phyloP scores from a whole-genome alignment of 2,113 vertebrate genomes.

The Tupaia chinensis region DNA sequence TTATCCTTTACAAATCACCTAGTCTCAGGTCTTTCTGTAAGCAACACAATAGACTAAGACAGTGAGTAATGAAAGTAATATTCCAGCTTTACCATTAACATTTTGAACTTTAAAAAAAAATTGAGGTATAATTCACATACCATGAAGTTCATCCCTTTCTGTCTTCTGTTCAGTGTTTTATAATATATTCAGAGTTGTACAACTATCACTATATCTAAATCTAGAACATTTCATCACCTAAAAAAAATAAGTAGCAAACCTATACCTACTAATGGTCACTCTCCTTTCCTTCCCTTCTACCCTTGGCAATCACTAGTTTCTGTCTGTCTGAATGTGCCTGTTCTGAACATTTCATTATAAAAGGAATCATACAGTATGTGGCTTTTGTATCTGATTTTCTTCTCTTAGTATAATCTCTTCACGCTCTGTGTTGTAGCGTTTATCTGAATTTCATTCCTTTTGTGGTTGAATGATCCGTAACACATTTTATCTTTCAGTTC shows the following conservation, averaged over 20 bases:
- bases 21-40: too few relatives aligned
- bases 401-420: not conserved
- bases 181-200: not conserved
- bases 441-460: not conserved
- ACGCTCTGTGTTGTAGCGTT: not conserved
- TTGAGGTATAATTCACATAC: not conserved
- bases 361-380: not conserved
- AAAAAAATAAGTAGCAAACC: not conserved
- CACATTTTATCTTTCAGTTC: not conserved
- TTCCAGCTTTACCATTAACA: not conserved
- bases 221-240: not conserved
- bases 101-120: not conserved
- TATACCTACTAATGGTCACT: not conserved
- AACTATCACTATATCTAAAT: not conserved
- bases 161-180: not conserved
- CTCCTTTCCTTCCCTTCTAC: not conserved
- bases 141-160: not conserved
- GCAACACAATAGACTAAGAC: too few relatives aligned
- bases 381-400: not conserved
- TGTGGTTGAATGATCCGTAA: not conserved
- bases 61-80: conserved; percentile 6
- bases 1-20: too few relatives aligned
- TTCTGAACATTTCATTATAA: not conserved
- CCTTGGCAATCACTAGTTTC: not conserved
- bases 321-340: not conserved